Evolutionary conservation across 2,113 vertebrate species (phyloP).

Genomic region (Tympanuchus pallidicinctus): DNA sequence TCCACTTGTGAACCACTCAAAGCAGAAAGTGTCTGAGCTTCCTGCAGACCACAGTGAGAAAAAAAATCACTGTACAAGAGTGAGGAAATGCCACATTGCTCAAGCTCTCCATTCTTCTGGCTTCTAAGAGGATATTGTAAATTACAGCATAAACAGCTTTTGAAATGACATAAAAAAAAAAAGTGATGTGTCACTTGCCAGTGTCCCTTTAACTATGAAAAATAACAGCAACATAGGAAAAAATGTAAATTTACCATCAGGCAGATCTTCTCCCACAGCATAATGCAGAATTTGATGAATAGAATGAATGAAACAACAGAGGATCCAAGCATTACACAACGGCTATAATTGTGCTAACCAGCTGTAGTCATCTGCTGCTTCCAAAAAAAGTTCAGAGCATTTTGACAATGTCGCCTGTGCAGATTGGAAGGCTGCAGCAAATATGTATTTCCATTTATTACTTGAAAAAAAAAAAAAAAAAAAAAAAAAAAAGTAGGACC

Average conservation of each 20-base stretch:
- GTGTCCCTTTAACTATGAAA: slow-evolving; percentile 48
- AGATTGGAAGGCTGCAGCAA: slow-evolving; percentile 34
- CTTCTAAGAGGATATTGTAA: slow-evolving; percentile 39
- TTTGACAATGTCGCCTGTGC: slow-evolving; percentile 24
- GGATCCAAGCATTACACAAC: slow-evolving; percentile 52
- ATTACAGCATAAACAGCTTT: slow-evolving; percentile 55
- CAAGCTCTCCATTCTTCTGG: slow-evolving; percentile 27
- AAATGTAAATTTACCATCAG: slow-evolving; percentile 57
- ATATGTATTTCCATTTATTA: slow-evolving; percentile 63
- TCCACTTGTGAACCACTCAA: background rate
- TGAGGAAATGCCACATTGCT: slow-evolving; percentile 20
- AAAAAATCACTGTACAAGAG: background rate
- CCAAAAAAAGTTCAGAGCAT: slow-evolving; percentile 68
- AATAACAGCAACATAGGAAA: slow-evolving; percentile 24
- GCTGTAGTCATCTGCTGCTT: slow-evolving; percentile 75
- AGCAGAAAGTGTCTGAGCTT: slow-evolving; percentile 12
- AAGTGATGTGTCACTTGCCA: slow-evolving; percentile 24
- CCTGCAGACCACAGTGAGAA: background rate
- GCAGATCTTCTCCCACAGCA: slow-evolving; percentile 29
- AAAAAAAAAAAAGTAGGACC: background rate
- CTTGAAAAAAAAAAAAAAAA: background rate
- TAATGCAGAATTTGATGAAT: slow-evolving; percentile 42
- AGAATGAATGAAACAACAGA: slow-evolving; percentile 52
- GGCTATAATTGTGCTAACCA: slow-evolving; percentile 70
- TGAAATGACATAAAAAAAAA: slow-evolving; percentile 4